phyloP scores from a whole-genome alignment of 2,797 vertebrate genomes.

The Pogoniulus pusillus region DNA sequence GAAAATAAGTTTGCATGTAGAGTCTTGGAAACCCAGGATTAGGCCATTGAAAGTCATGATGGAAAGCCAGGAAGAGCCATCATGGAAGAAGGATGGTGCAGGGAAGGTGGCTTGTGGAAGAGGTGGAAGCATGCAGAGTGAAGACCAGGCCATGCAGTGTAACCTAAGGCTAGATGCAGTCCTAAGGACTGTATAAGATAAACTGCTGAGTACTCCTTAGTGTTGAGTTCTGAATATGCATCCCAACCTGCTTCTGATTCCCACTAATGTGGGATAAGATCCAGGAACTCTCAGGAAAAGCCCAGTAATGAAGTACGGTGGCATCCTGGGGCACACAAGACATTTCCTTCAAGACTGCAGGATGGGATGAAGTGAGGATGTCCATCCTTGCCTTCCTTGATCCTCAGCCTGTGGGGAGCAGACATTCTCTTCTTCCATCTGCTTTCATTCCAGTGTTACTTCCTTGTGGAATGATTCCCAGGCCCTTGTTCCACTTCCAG shows the following conservation, averaged over 20 bases:
- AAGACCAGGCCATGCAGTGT: not conserved
- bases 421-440: not conserved
- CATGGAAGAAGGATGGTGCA: not conserved
- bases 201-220: not conserved
- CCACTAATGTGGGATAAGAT: not conserved
- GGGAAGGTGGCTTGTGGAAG: not conserved
- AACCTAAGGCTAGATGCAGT: not conserved
- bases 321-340: too few species aligned
- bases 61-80: not conserved
- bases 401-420: not conserved
- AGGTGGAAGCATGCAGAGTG: not conserved
- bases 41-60: not conserved
- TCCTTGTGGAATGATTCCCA: not conserved
- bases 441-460: not conserved
- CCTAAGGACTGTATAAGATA: not conserved
- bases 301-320: not conserved
- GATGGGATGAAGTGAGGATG: not conserved
- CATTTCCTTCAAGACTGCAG: not conserved
- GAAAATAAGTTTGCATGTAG: not conserved
- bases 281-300: not conserved
- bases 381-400: not conserved
- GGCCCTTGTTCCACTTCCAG: not conserved
- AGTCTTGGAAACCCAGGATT: not conserved
- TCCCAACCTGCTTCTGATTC: not conserved
- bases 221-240: not conserved